Conservation (phyloP, 2,797 vertebrate species). For the Cheirogaleus major region DNA sequence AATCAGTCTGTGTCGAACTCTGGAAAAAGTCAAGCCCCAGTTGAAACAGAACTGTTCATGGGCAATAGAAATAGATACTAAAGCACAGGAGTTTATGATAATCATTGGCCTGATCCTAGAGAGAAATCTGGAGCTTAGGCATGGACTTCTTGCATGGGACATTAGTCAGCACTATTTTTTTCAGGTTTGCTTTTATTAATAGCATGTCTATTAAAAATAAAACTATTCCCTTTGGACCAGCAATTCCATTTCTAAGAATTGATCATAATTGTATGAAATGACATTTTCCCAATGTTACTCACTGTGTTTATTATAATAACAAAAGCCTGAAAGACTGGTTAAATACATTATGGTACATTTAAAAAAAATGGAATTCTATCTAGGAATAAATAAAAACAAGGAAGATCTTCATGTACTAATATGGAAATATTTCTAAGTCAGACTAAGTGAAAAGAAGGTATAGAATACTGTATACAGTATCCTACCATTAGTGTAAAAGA, state of each 20-base stretch:
- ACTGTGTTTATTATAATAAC: slow-evolving; percentile 38
- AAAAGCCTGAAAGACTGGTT: background rate
- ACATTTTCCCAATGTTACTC: slow-evolving; percentile 31
- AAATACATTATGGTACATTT: background rate
- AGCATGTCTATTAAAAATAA: slow-evolving; percentile 8
- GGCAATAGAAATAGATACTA: background rate
- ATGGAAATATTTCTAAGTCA: slow-evolving; percentile 22
- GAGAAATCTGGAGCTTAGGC: background rate
- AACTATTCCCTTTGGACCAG: slow-evolving; percentile 5
- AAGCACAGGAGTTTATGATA: background rate
- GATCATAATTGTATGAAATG: slow-evolving; percentile 41
- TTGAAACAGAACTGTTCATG: background rate
- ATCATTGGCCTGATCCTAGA: background rate
- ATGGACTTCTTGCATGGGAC: background rate
- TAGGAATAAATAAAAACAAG: slow-evolving; percentile 21
- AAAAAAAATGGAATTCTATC: background rate
- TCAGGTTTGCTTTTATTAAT: background rate
- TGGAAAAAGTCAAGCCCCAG: background rate
- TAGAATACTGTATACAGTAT: background rate
- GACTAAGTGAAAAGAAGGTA: background rate
- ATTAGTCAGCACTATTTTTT: background rate
- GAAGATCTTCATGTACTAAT: background rate
- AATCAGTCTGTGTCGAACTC: background rate
- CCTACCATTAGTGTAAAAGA: background rate
- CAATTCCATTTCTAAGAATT: slow-evolving; percentile 41